Evolutionary conservation across 2,113 vertebrate genomes (phyloP).

Genomic region (Emydura subglobosa): DNA sequence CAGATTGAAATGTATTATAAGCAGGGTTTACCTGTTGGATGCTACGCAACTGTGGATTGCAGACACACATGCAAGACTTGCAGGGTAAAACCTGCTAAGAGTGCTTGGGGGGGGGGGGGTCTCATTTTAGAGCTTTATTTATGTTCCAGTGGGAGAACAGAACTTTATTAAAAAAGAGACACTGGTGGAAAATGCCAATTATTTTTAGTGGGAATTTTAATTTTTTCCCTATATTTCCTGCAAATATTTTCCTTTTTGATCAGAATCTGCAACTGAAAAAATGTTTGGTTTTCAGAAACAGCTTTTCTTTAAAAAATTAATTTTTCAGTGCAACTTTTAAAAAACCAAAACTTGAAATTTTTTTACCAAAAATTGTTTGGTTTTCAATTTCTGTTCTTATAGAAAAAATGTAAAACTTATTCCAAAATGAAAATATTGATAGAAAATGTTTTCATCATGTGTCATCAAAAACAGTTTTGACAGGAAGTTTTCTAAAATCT

Average conservation of each 20-base stretch:
- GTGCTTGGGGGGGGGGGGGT: accelerated
- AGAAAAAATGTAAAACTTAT: not conserved
- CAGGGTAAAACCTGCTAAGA: not conserved
- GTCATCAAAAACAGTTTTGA: not conserved
- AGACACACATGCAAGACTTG: not conserved
- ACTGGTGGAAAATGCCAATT: not conserved
- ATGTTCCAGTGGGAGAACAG: not conserved
- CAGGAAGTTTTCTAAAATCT: not conserved
- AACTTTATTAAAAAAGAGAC: not conserved
- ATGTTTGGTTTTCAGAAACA: not conserved
- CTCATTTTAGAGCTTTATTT: not conserved
- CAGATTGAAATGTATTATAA: accelerated
- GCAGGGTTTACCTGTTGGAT: accelerated
- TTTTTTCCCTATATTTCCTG: not conserved
- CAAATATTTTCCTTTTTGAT: not conserved
- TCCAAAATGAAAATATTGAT: not conserved
- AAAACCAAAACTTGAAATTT: not conserved
- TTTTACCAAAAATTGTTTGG: not conserved
- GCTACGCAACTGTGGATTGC: not conserved
- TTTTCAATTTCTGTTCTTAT: not conserved
- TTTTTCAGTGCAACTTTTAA: not conserved
- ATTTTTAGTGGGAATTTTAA: not conserved
- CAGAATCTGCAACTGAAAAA: not conserved
- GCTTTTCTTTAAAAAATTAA: not conserved
- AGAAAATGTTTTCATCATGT: not conserved